Base-by-base conservation (phyloP, 2,888 invertebrate species). In the Nomada fabriciana region DNA sequence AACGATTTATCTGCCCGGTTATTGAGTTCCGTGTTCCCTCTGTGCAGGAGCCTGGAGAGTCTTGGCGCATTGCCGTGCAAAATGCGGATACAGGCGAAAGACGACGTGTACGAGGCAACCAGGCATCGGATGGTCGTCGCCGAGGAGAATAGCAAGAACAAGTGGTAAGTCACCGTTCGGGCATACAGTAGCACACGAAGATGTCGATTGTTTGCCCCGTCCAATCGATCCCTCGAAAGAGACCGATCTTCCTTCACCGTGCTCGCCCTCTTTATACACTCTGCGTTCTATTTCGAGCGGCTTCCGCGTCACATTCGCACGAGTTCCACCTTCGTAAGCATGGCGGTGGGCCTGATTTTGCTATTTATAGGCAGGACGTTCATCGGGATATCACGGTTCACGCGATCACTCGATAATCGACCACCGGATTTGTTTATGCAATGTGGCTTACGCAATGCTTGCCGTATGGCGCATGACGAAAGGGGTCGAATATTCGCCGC, bases 71-170 rank as follows among this genome's bases (percentile, higher is more conserved):
- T 99, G 94, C 96, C 97, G 91, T 96, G 97, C 94, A 97, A 97
- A 94, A 97, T 99, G 96, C 97, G 98, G 87, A 97, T 99, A 90
- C 97, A 97, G 94, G 99, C 99, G 91, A 98, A 98, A 92, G 98
- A 98, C 93, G 98, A 99, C 95, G 97, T 98, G 81, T 99, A 98
- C 95, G 98, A 98, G 94, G 96, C 97, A 90, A 99, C 99, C 89
- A 96, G 97, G 94, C 97, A 97, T 94, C 97, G 98, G 91, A 98
- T 99, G 97, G 98, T 97, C 92, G 96, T 96, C 92, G 98, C 97
- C 88, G 98, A 98, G 94, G 98, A 98, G 94, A 97, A 97, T 94
- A 97, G 97, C 94, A 98, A 98, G 95, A 98, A 98, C 94, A 98
- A 98, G 95, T 98, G 97, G 98, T 98, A 93, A 75, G 82, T 76